Conservation (phyloP, 2,888 invertebrate genomes). For the Entomobrya multifasciata region DNA sequence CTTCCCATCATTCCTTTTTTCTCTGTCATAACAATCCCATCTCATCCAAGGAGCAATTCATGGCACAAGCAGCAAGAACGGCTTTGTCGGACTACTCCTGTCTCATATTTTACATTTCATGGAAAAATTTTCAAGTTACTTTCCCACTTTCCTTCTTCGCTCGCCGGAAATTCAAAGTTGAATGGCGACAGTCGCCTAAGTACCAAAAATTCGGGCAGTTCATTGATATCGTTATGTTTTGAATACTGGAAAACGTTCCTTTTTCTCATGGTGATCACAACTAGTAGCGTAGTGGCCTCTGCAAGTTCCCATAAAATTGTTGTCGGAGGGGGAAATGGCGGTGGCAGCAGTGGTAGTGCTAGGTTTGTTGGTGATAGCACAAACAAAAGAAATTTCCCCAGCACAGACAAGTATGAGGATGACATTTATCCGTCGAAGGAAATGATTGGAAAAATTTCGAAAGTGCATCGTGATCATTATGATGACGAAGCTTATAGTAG, state of each 20-base stretch:
- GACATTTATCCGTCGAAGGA: conserved; percentile 32
- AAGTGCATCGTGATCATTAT: not conserved
- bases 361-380: not conserved
- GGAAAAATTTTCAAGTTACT: conserved; percentile 10
- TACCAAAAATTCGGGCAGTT: conserved; percentile 15
- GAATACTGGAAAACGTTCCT: conserved; percentile 1
- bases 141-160: not conserved
- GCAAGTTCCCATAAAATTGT: not conserved
- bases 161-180: not conserved
- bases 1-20: conserved; percentile 14
- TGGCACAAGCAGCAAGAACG: too few relatives aligned
- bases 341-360: not conserved
- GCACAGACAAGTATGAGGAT: conserved; percentile 15
- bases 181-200: not conserved
- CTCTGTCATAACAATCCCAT: not conserved
- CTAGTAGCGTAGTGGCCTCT: not conserved
- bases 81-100: not conserved
- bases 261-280: not conserved
- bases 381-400: conserved; percentile 1
- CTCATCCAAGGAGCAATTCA: not conserved
- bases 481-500: conserved; percentile 24
- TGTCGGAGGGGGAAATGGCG: conserved; percentile 13
- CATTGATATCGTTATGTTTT: conserved; percentile 20
- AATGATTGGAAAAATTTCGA: conserved; percentile 24
- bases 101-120: not conserved